These are phyloP conservation scores for Nyctalus aviator DNA, from an alignment of 2,797 vertebrate genomes.

Conservation along the genomic window DNA sequence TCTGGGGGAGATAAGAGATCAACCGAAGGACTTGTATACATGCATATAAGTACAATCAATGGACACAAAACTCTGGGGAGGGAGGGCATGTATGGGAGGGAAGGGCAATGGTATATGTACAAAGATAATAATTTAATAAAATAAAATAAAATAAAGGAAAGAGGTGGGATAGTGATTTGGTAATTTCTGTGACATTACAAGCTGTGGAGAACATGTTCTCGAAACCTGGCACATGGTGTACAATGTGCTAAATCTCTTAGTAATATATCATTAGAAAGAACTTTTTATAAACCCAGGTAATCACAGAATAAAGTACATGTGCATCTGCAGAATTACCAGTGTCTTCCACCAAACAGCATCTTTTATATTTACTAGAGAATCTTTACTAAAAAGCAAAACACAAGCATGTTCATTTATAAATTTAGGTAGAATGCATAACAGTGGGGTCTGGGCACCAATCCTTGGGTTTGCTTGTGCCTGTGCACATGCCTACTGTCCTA, in stretches of 20 bases:
- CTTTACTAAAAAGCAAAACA: not conserved
- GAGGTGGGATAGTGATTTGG: not conserved
- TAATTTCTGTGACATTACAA: not conserved
- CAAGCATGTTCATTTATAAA: not conserved
- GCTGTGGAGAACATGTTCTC: not conserved
- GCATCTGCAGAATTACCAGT: not conserved
- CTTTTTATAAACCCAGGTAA: not conserved
- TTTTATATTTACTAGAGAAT: constrained; percentile 7
- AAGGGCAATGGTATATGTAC: too few species aligned
- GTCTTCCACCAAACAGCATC: not conserved
- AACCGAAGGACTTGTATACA: too few species aligned
- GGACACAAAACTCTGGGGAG: too few species aligned
- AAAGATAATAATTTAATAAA: too few species aligned
- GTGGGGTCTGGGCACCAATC: not conserved
- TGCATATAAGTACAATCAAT: too few species aligned
- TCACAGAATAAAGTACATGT: not conserved
- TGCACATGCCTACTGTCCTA: not conserved
- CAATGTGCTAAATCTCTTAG: not conserved
- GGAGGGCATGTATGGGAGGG: too few species aligned
- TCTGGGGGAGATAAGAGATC: too few species aligned
- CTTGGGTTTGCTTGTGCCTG: not conserved
- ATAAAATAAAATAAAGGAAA: not conserved
- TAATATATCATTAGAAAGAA: not conserved
- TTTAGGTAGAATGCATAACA: not conserved
- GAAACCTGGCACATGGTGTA: not conserved